Evolutionary conservation across 2,888 invertebrate species (phyloP).

Genomic region (Linyphia triangularis): DNA sequence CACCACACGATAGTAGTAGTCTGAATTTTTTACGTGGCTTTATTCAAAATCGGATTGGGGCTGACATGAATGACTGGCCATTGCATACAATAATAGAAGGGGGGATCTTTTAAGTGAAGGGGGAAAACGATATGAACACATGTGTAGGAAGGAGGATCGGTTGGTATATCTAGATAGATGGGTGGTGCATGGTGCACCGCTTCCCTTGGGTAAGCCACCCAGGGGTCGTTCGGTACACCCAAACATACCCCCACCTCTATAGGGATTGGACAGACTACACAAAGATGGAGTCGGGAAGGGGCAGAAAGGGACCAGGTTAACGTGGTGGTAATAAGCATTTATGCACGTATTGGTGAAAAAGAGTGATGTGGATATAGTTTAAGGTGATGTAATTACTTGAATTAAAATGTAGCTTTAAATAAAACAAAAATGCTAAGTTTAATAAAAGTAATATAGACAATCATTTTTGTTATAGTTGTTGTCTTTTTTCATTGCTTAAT

Average conservation of each 20-base stretch:
- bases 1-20: no score
- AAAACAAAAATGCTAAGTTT: no score
- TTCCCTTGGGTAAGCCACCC: slow-evolving; percentile 70
- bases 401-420: no score
- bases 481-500: no score
- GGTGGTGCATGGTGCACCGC: slow-evolving; percentile 64
- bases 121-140: slow-evolving; percentile 27
- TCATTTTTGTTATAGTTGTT: no score
- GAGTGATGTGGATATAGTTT: background rate
- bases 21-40: slow-evolving; percentile 58
- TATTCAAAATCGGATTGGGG: slow-evolving; percentile 57
- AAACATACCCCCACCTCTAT: slow-evolving; percentile 67
- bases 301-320: slow-evolving; percentile 29
- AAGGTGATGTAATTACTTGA: no score
- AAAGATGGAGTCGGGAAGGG: slow-evolving; percentile 27
- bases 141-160: slow-evolving; percentile 4
- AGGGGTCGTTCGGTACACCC: slow-evolving; percentile 70
- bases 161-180: slow-evolving; percentile 44
- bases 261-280: slow-evolving; percentile 48
- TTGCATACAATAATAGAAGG: slow-evolving; percentile 58
- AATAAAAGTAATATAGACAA: no score
- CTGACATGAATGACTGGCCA: slow-evolving; percentile 46
- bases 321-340: background rate
- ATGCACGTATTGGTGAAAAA: background rate
- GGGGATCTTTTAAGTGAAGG: background rate